phyloP scores from a whole-genome alignment of 2,888 invertebrate genomes.

The Cataglyphis altisquamis region DNA sequence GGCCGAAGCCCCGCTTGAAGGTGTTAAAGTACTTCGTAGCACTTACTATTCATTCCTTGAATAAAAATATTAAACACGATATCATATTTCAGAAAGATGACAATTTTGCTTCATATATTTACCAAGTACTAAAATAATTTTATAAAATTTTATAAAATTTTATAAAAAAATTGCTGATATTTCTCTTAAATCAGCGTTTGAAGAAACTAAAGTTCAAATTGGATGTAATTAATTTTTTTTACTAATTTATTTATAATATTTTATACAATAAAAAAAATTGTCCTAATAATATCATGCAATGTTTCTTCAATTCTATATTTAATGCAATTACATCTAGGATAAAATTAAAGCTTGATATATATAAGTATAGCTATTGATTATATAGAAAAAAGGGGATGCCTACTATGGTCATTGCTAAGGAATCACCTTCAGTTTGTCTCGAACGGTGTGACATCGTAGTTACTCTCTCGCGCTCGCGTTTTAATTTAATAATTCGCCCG shows the following conservation, averaged over 20 bases:
- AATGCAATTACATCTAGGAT: conserved; percentile 43
- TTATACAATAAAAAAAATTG: background rate
- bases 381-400: conserved; percentile 68
- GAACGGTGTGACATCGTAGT: conserved; percentile 78
- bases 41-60: conserved; percentile 60
- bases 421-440: conserved; percentile 81
- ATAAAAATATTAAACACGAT: conserved; percentile 57
- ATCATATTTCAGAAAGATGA: background rate
- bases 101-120: background rate
- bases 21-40: conserved; percentile 64
- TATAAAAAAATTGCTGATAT: background rate
- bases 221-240: background rate
- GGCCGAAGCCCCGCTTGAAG: conserved; percentile 82
- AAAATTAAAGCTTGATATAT: conserved; percentile 62
- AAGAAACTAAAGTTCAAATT: background rate
- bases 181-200: background rate
- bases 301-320: background rate
- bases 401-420: conserved; percentile 83
- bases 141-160: background rate
- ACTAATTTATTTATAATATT: background rate
- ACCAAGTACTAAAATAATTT: background rate
- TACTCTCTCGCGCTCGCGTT: conserved; percentile 75
- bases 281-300: background rate
- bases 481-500: conserved; percentile 25
- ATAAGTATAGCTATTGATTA: conserved; percentile 71